phyloP scores from a whole-genome alignment of 30 jellyfish, hydroid and myxozoan species.

The Chironex yamaguchii region DNA sequence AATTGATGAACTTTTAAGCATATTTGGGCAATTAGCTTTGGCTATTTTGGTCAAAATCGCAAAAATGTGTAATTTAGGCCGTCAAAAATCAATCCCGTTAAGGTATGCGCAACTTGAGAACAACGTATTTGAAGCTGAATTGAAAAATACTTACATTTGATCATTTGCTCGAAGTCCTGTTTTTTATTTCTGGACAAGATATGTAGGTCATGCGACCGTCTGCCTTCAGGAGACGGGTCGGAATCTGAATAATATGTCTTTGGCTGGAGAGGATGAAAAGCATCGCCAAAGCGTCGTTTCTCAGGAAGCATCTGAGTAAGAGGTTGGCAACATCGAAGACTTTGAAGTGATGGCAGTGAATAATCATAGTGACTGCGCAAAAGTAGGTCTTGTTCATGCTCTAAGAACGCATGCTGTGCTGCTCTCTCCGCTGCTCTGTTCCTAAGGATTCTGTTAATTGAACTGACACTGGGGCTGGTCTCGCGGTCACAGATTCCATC shows the following conservation, averaged over 20 bases:
- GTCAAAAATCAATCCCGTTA: no score
- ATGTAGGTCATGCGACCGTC: background rate
- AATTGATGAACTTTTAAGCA: no score
- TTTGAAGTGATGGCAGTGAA: background rate
- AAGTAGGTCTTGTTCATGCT: conserved; percentile 80
- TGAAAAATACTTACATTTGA: background rate
- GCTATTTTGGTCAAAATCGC: no score
- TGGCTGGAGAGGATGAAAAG: background rate
- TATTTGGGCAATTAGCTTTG: no score
- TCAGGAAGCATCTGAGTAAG: background rate
- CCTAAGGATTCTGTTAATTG: conserved; percentile 95
- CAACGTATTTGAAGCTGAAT: no score
- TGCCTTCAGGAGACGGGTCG: background rate
- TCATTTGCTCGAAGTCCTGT: background rate
- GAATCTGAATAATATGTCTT: background rate
- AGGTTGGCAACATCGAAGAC: background rate
- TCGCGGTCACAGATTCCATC: conserved; percentile 77
- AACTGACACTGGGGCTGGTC: conserved; percentile 97
- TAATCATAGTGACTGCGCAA: conserved; percentile 43
- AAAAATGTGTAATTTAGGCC: no score
- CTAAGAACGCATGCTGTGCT: conserved; percentile 80
- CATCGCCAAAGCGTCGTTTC: background rate
- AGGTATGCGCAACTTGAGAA: no score
- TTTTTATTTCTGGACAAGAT: background rate
- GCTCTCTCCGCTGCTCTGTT: conserved; percentile 96